Percentiles rank a stretch among this genome's conserved stretches.
phyloP scores from a whole-genome alignment of 1,140 invertebrate genomes.

The Diploscapter pachys region DNA sequence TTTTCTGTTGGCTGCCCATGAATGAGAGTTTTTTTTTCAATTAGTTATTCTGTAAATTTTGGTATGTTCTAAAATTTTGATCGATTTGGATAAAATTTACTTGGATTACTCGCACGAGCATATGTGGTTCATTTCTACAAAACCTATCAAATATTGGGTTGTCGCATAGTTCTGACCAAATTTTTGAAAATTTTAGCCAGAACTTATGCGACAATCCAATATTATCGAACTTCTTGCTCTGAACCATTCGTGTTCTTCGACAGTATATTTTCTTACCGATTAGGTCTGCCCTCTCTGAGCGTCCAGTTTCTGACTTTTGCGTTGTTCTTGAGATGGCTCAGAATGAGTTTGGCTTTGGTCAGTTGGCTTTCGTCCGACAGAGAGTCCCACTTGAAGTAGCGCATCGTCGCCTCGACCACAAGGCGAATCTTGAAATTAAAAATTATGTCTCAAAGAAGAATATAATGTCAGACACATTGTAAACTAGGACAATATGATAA shows the following conservation, averaged over 20 bases:
- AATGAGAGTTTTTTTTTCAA: too few relatives aligned
- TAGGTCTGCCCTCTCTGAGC: constrained; percentile 53
- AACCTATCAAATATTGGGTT: background rate
- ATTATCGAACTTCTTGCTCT: too few relatives aligned
- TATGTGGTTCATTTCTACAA: background rate
- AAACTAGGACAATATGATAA: background rate
- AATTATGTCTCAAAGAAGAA: background rate
- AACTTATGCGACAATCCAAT: too few relatives aligned
- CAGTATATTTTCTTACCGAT: constrained; percentile 41
- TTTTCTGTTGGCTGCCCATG: too few relatives aligned
- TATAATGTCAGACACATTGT: background rate
- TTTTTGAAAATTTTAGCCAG: background rate
- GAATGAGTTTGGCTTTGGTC: constrained; percentile 53
- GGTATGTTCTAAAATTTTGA: too few relatives aligned
- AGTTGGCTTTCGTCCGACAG: constrained; percentile 47
- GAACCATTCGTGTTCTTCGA: too few relatives aligned
- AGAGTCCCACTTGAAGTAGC: constrained; percentile 57
- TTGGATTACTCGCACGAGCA: too few relatives aligned
- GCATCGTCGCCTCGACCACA: constrained; percentile 57
- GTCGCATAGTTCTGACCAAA: too few relatives aligned
- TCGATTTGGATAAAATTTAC: too few relatives aligned
- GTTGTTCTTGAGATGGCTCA: constrained; percentile 57
- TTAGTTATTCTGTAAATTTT: too few relatives aligned
- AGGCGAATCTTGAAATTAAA: constrained; percentile 48
- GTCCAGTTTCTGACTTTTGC: constrained; percentile 59